phyloP scores from a whole-genome alignment of 2,797 vertebrate species.

The Sus cebifrons region DNA sequence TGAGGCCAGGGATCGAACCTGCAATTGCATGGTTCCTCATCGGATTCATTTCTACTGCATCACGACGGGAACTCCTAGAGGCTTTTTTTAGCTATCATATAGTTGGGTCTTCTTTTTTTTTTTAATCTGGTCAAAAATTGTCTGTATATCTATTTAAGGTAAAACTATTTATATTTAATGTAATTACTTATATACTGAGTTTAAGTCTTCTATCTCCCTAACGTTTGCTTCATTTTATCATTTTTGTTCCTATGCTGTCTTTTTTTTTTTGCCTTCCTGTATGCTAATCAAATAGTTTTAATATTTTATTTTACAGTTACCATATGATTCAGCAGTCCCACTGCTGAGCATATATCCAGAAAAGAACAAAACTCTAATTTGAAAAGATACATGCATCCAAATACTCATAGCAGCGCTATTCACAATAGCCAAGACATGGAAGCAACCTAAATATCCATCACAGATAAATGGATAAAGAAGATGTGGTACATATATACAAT shows the following conservation, averaged over 20 bases:
- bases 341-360: background rate
- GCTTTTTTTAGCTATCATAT: background rate
- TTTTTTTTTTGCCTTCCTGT: slow-evolving; percentile 25
- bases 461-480: background rate
- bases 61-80: too few relatives aligned
- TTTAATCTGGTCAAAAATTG: background rate
- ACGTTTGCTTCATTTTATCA: slow-evolving; percentile 26
- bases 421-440: background rate
- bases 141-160: background rate
- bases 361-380: background rate
- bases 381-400: background rate
- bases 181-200: background rate
- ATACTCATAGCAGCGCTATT: background rate
- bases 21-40: too few relatives aligned
- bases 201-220: background rate
- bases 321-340: background rate
- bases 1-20: too few relatives aligned
- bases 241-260: background rate
- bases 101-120: background rate
- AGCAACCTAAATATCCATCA: background rate
- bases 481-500: background rate
- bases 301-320: background rate
- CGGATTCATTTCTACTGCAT: too few relatives aligned
- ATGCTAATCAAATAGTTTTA: background rate
- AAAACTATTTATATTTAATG: slow-evolving; percentile 36